Conservation (phyloP, 2,888 invertebrate genomes). For the Lycaena phlaeas region DNA sequence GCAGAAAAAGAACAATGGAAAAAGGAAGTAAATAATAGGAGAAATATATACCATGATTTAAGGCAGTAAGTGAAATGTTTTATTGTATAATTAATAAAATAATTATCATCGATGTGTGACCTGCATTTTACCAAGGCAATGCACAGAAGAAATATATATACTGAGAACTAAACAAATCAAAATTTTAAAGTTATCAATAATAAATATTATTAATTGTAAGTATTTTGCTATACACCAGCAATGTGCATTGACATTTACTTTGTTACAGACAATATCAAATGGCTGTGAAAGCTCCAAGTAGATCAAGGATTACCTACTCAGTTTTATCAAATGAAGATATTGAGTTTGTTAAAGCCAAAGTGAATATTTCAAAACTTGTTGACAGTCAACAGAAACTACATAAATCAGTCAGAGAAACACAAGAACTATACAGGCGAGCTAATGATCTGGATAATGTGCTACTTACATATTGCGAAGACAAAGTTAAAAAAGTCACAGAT, state of each 20-base stretch:
- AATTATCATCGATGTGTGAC: too few relatives aligned
- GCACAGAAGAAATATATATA: too few relatives aligned
- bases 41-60: slow-evolving; percentile 52
- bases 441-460: slow-evolving; percentile 43
- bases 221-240: too few relatives aligned
- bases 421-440: slow-evolving; percentile 33
- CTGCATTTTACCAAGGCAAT: too few relatives aligned
- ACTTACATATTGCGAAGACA: slow-evolving; percentile 37
- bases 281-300: slow-evolving; percentile 35
- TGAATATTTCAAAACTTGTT: slow-evolving; percentile 44
- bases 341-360: slow-evolving; percentile 51
- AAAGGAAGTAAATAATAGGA: slow-evolving; percentile 45
- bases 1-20: slow-evolving; percentile 60
- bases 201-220: too few relatives aligned
- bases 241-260: too few relatives aligned
- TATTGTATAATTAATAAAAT: too few relatives aligned
- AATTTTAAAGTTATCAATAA: too few relatives aligned
- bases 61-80: slow-evolving; percentile 38
- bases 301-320: slow-evolving; percentile 45
- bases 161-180: too few relatives aligned
- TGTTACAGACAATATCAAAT: slow-evolving; percentile 50
- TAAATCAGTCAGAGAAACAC: slow-evolving; percentile 37
- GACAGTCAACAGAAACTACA: slow-evolving; percentile 48
- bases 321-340: slow-evolving; percentile 55
- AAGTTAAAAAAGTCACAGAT: slow-evolving; percentile 40